Conservation (phyloP, 2,888 invertebrate genomes). For the Lutraria lutraria region DNA sequence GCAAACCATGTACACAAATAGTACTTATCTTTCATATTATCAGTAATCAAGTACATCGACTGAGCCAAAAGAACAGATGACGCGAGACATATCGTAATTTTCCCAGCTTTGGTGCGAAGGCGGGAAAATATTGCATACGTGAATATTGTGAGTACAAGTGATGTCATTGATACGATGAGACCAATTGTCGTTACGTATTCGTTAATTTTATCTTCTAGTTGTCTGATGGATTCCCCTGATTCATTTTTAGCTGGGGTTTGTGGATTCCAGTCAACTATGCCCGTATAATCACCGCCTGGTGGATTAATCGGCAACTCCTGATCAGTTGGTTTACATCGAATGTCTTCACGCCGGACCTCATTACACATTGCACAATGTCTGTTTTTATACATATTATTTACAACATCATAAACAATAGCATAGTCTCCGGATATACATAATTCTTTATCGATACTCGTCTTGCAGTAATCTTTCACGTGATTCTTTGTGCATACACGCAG, state of each 20-base stretch:
- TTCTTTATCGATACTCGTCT: background rate
- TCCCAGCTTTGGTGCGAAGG: background rate
- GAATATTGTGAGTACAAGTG: background rate
- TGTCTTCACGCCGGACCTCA: background rate
- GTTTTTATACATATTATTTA: background rate
- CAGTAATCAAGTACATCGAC: background rate
- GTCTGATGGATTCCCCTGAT: background rate
- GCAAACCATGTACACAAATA: conserved; percentile 83
- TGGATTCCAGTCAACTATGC: background rate
- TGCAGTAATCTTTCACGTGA: background rate
- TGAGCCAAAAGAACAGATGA: background rate
- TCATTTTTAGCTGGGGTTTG: background rate
- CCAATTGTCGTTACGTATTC: background rate
- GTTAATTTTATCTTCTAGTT: background rate
- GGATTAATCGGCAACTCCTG: background rate
- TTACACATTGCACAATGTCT: background rate
- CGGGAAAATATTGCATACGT: background rate
- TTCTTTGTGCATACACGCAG: background rate
- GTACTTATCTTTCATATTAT: background rate
- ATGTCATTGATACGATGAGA: background rate
- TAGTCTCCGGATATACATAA: background rate
- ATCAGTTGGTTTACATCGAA: background rate
- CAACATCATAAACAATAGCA: background rate
- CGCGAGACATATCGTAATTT: background rate
- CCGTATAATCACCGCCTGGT: background rate